Evolutionary conservation across 2,888 invertebrate genomes (phyloP), one percentile per base, ranked within the genome.

Genomic region (Apoda limacodes): DNA sequence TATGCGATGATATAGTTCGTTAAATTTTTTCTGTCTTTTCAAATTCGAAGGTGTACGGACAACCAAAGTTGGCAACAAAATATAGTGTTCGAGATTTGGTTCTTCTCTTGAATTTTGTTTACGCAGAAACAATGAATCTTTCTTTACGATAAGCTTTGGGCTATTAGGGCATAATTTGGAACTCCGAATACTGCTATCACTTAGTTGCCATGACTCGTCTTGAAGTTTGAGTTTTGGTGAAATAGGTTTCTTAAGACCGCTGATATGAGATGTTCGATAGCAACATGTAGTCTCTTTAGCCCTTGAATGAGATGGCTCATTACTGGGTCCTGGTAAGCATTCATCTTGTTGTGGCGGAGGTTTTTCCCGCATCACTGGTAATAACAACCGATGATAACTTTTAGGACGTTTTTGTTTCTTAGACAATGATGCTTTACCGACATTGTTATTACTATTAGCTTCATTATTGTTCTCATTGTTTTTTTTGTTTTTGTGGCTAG

Each of bases 11-110:
- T 80, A 80, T 5, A 80, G 46, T 48, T 74, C 74, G 40, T 71
- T 75, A 30, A 78, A 80, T 43, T 71, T 75, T 43, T 69, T 78
- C 35, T 78, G 76, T 1, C 78, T 58, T 35, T 64, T 69, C 39
- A 80, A 53, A 45, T 76, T 78, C 9, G 80, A 76, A 9, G 76
- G 70, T 4, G 80, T 72, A 9, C 72, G 63, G 2, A 75, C 64
- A 2, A 78, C 78, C 26, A 78, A 49, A 5, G 80, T 76, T 3
- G 78, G 78, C 17, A 80, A 45, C 13, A 80, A 39, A 39, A 80
- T 75, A 38, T 60, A 76, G 47, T 70, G 74, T 34, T 78, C 74
- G 1, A 76, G 54, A 46, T 74, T 66, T 9, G 67, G 63, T 27
- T 68, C 64, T 21, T 68, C 67, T 33, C 51, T 64, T 2, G 42